Conservation (phyloP, 2,888 invertebrate species). For the Digitonthophagus gazella region DNA sequence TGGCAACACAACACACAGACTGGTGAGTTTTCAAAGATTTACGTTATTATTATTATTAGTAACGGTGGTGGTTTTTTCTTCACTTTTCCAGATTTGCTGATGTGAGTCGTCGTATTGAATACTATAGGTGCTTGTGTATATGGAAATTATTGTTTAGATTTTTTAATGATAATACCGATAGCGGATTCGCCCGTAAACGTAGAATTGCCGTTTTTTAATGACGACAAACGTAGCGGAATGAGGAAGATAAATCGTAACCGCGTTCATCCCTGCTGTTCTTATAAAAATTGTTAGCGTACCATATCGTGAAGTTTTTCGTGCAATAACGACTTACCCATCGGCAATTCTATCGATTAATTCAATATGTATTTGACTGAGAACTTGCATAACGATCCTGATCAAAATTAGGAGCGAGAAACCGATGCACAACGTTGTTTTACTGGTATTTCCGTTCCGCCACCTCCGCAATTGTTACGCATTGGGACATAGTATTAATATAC, state of each 20-base stretch:
- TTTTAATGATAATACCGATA: conserved; percentile 24
- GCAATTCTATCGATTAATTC: conserved; percentile 17
- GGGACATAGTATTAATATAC: no score
- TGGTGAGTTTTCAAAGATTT: no score
- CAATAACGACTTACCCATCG: conserved; percentile 13
- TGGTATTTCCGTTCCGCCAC: no score
- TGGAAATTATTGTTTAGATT: conserved; percentile 27
- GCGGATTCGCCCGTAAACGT: conserved; percentile 28
- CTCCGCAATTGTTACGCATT: conserved; percentile 15
- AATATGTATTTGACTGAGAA: conserved; percentile 9
- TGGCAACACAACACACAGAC: conserved; percentile 49
- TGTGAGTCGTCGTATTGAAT: conserved; percentile 46
- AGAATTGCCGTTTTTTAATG: conserved; percentile 33
- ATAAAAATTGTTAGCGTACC: conserved; percentile 3
- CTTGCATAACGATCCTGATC: conserved; percentile 10
- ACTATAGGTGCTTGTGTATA: conserved; percentile 39
- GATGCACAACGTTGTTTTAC: neutral
- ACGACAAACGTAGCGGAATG: conserved; percentile 8
- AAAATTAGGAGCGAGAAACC: neutral
- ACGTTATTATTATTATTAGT: no score
- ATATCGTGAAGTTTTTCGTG: conserved; percentile 9
- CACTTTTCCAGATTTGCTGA: conserved; percentile 49
- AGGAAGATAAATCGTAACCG: conserved; percentile 2
- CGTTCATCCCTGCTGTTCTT: neutral
- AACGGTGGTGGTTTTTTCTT: no score